Evolutionary conservation across 1,140 invertebrate genomes (phyloP).

Genomic region (Solen grandis): DNA sequence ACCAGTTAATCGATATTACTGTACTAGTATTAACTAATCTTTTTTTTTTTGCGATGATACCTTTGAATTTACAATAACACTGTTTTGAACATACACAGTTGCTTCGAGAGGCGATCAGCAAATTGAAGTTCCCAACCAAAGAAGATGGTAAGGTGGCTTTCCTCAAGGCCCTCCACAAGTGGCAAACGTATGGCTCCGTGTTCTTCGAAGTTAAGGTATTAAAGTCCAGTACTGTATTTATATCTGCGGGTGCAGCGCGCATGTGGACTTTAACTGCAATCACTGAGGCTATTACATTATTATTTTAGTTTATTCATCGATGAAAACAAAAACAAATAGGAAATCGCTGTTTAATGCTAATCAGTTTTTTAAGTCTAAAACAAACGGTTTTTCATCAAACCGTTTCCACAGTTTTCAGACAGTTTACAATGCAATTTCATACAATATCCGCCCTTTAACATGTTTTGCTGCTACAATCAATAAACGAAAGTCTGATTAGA

Average conservation of each 20-base stretch:
- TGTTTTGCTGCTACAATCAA: not conserved
- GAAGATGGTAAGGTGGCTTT: constrained; percentile 69
- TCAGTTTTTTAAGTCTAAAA: not conserved
- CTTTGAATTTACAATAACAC: no score
- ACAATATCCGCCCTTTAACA: not conserved
- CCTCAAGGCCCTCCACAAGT: constrained; percentile 57
- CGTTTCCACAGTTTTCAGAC: not conserved
- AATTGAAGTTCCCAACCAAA: constrained; percentile 47
- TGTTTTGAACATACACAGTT: no score
- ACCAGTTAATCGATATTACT: no score
- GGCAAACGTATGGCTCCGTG: constrained; percentile 74
- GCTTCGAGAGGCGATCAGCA: constrained; percentile 13
- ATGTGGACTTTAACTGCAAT: not conserved
- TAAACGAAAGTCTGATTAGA: not conserved
- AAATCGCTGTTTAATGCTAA: not conserved
- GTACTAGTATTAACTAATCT: no score
- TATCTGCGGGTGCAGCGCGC: not conserved
- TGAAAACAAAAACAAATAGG: no score
- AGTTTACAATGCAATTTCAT: not conserved
- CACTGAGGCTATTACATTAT: no score
- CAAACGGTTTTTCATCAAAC: not conserved
- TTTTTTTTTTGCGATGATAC: no score
- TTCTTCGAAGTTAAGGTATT: constrained; percentile 77
- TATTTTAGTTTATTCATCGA: no score
- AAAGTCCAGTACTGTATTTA: not conserved